Evolutionary conservation across 2,113 vertebrate genomes (phyloP), one percentile per base, ranked within the genome.

Genomic region (Poeciliopsis retropinna): DNA sequence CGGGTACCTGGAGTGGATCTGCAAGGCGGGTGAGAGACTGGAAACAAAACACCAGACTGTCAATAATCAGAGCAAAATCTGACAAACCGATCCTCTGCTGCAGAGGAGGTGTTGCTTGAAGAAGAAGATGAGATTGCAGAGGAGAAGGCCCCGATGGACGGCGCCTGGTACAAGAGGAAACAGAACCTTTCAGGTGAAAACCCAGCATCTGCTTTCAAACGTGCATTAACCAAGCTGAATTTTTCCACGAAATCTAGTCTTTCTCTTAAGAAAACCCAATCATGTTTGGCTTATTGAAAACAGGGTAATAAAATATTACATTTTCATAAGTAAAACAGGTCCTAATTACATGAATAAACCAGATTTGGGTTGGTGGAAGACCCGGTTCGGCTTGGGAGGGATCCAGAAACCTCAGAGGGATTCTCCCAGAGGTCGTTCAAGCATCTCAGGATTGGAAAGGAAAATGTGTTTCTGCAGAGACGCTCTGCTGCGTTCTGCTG

Each of bases 81-180:
- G 32, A 73, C 8, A 41, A 67, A 72, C 30, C 67, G 37, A 51
- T 89, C 78, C 73, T 29, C 34, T 4, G 1, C 86, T 92, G 3
- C 95, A 99, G 98, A 99, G 95, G 98, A 99, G 85, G 98, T 99
- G 71, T 95, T 99, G 95, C 92, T 99, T 92, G 97, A 97, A 0
- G 98, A 99, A 79, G 98, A 99, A 85, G 97, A 99, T 80, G 96
- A 96, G 92, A 97, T 97, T 0, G 98, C 98, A 0, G 97, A 97
- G 79, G 98, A 99, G 91, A 99, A 99, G 81, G 97, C 96, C 69
- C 96, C 97, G 27, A 83, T 99, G 94, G 98, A 99, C 54, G 96
- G 97, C 94, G 93, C 92, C 39, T 95, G 94, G 94, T 95, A 94
- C 92, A 95, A 91, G 88, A 94, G 90, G 91, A 94, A 94, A 73